A percentile compares a stretch with the other conserved stretches of the same genome.
Evolutionary conservation across 2,888 invertebrate species (phyloP).

Genomic region (Seira sanloemensis): DNA sequence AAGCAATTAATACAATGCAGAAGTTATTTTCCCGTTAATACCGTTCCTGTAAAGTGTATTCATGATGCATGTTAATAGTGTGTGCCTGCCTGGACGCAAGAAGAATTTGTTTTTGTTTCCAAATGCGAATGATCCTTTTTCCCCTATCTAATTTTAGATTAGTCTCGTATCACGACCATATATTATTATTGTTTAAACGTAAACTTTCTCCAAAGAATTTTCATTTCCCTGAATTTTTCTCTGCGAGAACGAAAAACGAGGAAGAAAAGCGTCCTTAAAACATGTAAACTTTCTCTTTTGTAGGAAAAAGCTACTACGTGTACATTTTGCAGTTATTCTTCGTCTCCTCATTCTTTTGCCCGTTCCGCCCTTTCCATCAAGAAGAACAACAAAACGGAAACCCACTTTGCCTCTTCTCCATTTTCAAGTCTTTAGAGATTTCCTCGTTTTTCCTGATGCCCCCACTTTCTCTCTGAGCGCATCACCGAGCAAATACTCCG

Average conservation of each 20-base stretch:
- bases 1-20: too few relatives aligned
- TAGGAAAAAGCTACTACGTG: not conserved
- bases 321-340: not conserved
- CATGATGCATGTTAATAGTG: too few relatives aligned
- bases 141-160: not conserved
- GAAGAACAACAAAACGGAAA: constrained; percentile 24
- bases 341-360: constrained; percentile 15
- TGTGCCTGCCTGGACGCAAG: too few relatives aligned
- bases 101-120: too few relatives aligned
- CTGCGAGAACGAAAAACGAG: constrained; percentile 43
- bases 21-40: too few relatives aligned
- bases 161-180: not conserved
- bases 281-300: constrained; percentile 38
- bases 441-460: constrained; percentile 15
- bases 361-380: constrained; percentile 59
- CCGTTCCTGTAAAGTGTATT: too few relatives aligned
- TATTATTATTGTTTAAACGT: not conserved
- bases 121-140: too few relatives aligned
- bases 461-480: constrained; percentile 3
- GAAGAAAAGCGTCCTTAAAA: constrained; percentile 34
- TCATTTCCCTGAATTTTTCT: constrained; percentile 54
- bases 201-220: constrained; percentile 58
- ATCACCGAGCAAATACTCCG: not conserved
- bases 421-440: constrained; percentile 44
- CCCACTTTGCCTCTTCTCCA: not conserved